Conservation (phyloP, 2,888 invertebrate genomes). For the Blastobasis adustella region DNA sequence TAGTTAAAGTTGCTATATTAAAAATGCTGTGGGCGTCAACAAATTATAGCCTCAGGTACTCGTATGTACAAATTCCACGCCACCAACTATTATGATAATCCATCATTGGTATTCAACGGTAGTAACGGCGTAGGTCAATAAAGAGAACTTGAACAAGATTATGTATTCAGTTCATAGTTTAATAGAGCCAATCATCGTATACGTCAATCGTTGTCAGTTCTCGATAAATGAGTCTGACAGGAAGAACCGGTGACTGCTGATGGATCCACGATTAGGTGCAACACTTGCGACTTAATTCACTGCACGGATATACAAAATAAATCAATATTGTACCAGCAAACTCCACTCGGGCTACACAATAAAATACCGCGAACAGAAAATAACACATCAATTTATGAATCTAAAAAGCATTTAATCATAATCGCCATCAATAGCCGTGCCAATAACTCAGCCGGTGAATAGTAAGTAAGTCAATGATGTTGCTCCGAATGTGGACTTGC, state of each 20-base stretch:
- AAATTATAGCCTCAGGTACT: too few relatives aligned
- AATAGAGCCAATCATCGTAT: constrained; percentile 5
- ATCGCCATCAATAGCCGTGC: constrained; percentile 2
- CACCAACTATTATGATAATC: constrained; percentile 6
- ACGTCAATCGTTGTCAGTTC: not conserved
- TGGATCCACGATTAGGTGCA: too few relatives aligned
- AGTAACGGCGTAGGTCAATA: constrained; percentile 4
- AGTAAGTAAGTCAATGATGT: constrained; percentile 6
- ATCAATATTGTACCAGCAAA: too few relatives aligned
- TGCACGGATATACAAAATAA: too few relatives aligned
- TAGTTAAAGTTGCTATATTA: too few relatives aligned
- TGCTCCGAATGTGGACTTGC: constrained; percentile 5
- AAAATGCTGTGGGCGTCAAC: too few relatives aligned
- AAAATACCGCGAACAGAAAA: not conserved
- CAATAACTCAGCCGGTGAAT: constrained; percentile 3
- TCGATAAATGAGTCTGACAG: not conserved
- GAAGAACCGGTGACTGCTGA: too few relatives aligned
- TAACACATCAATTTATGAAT: not conserved
- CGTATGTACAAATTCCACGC: too few relatives aligned
- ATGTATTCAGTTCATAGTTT: constrained; percentile 6
- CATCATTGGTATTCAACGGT: constrained; percentile 3
- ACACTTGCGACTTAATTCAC: too few relatives aligned
- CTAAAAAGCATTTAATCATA: constrained; percentile 2
- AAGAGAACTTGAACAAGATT: constrained; percentile 7
- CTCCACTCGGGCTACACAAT: too few relatives aligned